Conservation (phyloP, 2,797 vertebrate species). For the Adelosebastes latens region DNA sequence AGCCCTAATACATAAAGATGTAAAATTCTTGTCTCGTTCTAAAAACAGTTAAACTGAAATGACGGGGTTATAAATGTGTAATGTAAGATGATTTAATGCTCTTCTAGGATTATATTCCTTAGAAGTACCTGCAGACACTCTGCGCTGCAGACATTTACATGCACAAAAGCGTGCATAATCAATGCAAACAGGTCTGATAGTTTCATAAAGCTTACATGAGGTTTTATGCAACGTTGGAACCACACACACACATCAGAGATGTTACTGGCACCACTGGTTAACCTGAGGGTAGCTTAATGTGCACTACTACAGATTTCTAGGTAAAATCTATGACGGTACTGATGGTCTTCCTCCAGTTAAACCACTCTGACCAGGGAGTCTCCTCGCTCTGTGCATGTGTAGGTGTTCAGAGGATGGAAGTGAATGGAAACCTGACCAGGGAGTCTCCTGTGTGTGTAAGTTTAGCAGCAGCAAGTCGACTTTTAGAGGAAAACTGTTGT, state of each 20-base stretch:
- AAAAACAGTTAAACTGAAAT: not conserved
- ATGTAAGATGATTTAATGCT: not conserved
- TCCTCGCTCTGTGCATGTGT: conserved; percentile 4
- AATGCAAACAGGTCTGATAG: conserved; percentile 1
- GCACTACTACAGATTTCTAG: not conserved
- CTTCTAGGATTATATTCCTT: not conserved
- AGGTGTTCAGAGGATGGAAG: not conserved
- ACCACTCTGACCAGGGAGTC: conserved; percentile 54
- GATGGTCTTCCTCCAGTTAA: conserved; percentile 20
- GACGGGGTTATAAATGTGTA: not conserved
- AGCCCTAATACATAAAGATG: too few species aligned
- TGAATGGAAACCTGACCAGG: conserved; percentile 64
- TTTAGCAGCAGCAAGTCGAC: conserved; percentile 52
- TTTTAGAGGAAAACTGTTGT: conserved; percentile 71
- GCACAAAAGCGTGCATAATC: not conserved
- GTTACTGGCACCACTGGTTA: conserved; percentile 2
- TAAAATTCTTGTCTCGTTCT: not conserved
- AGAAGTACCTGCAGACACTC: not conserved
- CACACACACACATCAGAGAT: not conserved
- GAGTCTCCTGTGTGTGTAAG: conserved; percentile 53
- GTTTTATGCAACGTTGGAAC: conserved; percentile 14
- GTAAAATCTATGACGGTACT: not conserved
- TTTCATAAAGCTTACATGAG: conserved; percentile 38
- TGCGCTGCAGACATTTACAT: not conserved
- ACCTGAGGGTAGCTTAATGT: not conserved